These are phyloP conservation scores for Perccottus glenii DNA, from an alignment of 2,113 vertebrate species.

Conservation along the genomic window DNA sequence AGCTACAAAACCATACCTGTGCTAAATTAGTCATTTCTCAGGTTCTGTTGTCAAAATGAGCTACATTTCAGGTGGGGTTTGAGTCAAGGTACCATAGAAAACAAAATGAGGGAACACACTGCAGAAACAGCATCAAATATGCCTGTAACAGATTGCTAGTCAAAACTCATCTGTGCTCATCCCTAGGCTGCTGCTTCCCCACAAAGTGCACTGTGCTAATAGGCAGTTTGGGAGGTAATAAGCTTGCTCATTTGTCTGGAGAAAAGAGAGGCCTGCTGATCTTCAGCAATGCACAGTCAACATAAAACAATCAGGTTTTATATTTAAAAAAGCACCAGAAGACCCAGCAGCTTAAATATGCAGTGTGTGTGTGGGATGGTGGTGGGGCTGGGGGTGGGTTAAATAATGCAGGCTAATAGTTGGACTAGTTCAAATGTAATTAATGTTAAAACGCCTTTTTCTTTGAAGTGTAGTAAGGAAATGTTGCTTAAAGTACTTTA, in stretches of 20 bases:
- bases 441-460: background rate
- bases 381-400: no score
- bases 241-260: slow-evolving; percentile 67
- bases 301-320: slow-evolving; percentile 45
- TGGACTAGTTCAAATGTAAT: background rate
- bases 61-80: slow-evolving; percentile 10
- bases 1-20: slow-evolving; percentile 2
- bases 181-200: slow-evolving; percentile 54
- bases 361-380: no score
- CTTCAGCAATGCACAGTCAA: slow-evolving; percentile 53
- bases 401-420: no score
- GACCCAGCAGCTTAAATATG: background rate
- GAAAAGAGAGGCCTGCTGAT: slow-evolving; percentile 60
- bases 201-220: slow-evolving; percentile 68
- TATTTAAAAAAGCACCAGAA: slow-evolving; percentile 1
- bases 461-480: background rate
- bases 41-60: slow-evolving; percentile 20
- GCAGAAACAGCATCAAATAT: slow-evolving; percentile 13
- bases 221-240: slow-evolving; percentile 75
- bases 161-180: slow-evolving; percentile 41
- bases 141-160: slow-evolving; percentile 34
- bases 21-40: slow-evolving; percentile 15
- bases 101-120: slow-evolving; percentile 1
- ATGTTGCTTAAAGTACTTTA: background rate
- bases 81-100: background rate